Percentiles rank a stretch among this genome's conserved stretches.
These are phyloP conservation scores for Dunckerocampus dactyliophorus DNA, from an alignment of 2,113 vertebrate genomes.

Conservation along the genomic window DNA sequence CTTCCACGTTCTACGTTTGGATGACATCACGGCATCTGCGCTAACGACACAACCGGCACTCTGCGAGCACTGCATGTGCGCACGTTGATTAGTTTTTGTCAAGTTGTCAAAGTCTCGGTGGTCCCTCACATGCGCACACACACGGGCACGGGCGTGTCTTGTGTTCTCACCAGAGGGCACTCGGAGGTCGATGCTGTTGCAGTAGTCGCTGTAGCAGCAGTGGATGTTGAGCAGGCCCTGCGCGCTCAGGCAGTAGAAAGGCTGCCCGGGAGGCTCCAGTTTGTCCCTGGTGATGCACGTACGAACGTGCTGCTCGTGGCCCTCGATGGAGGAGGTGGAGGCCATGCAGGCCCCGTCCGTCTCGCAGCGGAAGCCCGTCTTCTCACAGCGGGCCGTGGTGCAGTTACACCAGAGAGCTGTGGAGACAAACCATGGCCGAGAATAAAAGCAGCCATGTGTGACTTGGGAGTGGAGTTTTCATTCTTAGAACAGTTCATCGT, in stretches of 20 bases:
- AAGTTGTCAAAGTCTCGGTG: too few species aligned
- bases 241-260: constrained; percentile 87
- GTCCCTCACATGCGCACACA: too few species aligned
- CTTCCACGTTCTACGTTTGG: too few species aligned
- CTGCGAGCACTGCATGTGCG: too few species aligned
- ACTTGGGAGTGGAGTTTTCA: too few species aligned
- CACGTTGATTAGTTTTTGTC: too few species aligned
- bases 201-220: constrained; percentile 94
- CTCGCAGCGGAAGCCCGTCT: constrained; percentile 84
- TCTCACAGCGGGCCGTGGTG: constrained; percentile 78
- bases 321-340: constrained; percentile 83
- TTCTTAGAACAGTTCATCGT: too few species aligned
- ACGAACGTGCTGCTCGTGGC: constrained; percentile 80
- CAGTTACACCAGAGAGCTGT: constrained; percentile 86
- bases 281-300: constrained; percentile 83
- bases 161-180: constrained; percentile 79
- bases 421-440: too few species aligned
- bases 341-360: constrained; percentile 94
- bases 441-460: too few species aligned
- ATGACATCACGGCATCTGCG: too few species aligned
- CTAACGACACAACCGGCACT: too few species aligned
- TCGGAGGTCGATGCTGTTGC: constrained; percentile 89
- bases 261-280: constrained; percentile 84
- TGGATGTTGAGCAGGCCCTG: constrained; percentile 88
- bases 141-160: too few species aligned